These are phyloP conservation scores for Alviniconcha strummeri DNA, from an alignment of 2,888 invertebrate genomes.

Conservation along the genomic window DNA sequence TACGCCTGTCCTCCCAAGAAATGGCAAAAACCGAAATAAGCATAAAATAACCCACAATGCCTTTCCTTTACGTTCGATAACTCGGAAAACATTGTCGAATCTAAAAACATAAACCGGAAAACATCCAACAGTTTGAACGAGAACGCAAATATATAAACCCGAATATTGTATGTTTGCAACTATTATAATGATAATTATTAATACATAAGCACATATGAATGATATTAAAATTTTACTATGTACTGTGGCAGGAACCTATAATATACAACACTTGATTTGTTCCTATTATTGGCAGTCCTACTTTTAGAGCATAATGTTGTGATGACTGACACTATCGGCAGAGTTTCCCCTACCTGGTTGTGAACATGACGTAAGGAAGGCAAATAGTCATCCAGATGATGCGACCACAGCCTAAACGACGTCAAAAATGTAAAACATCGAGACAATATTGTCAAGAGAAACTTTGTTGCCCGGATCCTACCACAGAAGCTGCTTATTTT, in stretches of 20 bases:
- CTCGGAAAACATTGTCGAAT: not conserved
- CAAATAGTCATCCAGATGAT: slow-evolving; percentile 39
- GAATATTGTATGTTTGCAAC: no score
- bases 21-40: slow-evolving; percentile 14
- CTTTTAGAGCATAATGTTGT: not conserved
- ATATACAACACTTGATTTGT: no score
- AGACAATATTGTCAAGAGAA: slow-evolving; percentile 66
- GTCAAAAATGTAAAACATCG: slow-evolving; percentile 61
- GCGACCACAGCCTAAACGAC: slow-evolving; percentile 52
- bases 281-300: not conserved
- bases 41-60: slow-evolving; percentile 36
- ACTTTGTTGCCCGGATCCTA: slow-evolving; percentile 63
- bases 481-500: slow-evolving; percentile 62
- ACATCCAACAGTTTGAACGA: no score
- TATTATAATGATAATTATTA: no score
- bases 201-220: no score
- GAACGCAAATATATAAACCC: no score
- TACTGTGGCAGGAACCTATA: no score
- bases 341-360: not conserved
- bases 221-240: no score
- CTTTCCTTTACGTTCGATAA: slow-evolving; percentile 20
- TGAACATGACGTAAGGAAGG: slow-evolving; percentile 21
- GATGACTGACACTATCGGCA: not conserved
- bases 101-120: no score
- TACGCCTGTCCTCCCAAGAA: not conserved